phyloP scores from a whole-genome alignment of 1,140 invertebrate genomes.

The Brachionus calyciflorus region DNA sequence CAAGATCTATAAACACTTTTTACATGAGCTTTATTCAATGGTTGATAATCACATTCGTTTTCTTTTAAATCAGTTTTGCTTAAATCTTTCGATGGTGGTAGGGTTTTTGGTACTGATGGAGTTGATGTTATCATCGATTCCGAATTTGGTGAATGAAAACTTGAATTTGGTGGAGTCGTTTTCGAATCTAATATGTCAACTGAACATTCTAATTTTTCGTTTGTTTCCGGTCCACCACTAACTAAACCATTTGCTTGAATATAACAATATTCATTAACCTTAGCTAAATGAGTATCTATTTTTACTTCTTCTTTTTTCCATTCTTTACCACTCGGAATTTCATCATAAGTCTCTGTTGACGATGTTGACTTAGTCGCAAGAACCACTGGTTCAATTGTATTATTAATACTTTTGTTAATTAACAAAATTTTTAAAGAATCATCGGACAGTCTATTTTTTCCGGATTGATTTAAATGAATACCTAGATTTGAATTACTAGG shows the following conservation, averaged over 20 bases:
- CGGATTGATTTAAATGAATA: not conserved
- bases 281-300: not conserved
- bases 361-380: not conserved
- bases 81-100: conserved; percentile 6
- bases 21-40: conserved; percentile 1
- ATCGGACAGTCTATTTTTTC: conserved; percentile 4
- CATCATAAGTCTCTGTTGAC: not conserved
- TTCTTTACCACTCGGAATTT: not conserved
- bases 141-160: not conserved
- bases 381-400: not conserved
- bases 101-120: conserved; percentile 1
- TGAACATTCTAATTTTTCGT: not conserved
- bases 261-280: conserved; percentile 38
- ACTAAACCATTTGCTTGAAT: conserved; percentile 30
- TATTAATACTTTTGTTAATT: not conserved
- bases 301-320: no score
- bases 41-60: not conserved
- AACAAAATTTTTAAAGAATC: conserved; percentile 24
- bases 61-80: not conserved
- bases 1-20: conserved; percentile 37
- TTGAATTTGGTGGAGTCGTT: not conserved
- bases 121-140: conserved; percentile 3
- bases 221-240: not conserved
- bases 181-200: not conserved
- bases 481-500: not conserved